Percentiles rank a stretch among this genome's conserved stretches.
These are phyloP conservation scores for Syngnathoides biaculeatus DNA, from an alignment of 2,113 vertebrate genomes.

Conservation along the genomic window DNA sequence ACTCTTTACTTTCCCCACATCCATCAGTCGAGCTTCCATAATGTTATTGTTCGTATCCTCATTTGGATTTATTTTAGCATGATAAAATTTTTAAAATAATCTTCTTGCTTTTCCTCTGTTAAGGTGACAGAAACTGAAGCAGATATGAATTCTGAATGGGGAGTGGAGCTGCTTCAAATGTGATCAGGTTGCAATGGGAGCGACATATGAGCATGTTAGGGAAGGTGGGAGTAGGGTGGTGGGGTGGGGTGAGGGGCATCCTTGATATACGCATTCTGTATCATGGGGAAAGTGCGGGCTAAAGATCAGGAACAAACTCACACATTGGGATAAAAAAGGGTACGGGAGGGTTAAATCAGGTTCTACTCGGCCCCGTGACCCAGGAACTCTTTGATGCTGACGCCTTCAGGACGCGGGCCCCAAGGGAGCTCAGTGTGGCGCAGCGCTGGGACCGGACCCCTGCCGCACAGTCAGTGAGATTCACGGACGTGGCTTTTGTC, in stretches of 20 bases:
- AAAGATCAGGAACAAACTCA: constrained; percentile 57
- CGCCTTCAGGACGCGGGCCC: constrained; percentile 43
- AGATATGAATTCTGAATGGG: not conserved
- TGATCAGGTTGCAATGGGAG: constrained; percentile 22
- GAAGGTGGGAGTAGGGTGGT: not conserved
- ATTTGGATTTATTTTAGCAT: not conserved
- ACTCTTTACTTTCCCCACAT: too few relatives aligned
- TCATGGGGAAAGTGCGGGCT: constrained; percentile 53
- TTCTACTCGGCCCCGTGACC: constrained; percentile 55
- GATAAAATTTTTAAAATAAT: not conserved
- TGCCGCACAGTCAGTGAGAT: constrained; percentile 46
- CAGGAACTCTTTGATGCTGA: constrained; percentile 60
- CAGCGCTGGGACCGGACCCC: constrained; percentile 44
- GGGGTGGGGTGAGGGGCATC: constrained; percentile 10
- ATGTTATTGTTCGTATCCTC: not conserved
- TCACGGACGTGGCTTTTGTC: constrained; percentile 53
- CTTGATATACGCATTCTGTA: constrained; percentile 68
- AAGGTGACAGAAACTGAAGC: constrained; percentile 3
- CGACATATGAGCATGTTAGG: constrained; percentile 32
- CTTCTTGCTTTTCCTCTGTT: not conserved
- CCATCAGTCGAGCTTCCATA: too few relatives aligned
- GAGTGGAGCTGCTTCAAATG: constrained; percentile 6
- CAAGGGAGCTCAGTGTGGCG: constrained; percentile 38
- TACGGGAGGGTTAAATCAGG: constrained; percentile 57
- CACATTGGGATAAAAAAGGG: constrained; percentile 69